Percentiles rank a stretch among this genome's conserved stretches.
Conservation (phyloP, 2,888 invertebrate genomes). For the Lycophotia porphyrea region DNA sequence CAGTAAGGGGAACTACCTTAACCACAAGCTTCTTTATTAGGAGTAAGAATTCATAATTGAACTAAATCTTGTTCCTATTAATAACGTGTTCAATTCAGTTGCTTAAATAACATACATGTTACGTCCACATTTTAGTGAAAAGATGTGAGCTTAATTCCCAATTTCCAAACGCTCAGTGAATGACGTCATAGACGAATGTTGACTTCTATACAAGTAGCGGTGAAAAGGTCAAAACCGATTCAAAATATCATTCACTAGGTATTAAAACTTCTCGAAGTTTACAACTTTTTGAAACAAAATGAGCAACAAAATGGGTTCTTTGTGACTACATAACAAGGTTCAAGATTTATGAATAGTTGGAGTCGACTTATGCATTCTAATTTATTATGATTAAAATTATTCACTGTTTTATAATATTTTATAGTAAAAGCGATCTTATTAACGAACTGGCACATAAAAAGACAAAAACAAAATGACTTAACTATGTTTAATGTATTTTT, state of each 20-base stretch:
- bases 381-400: slow-evolving; percentile 51
- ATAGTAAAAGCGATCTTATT: slow-evolving; percentile 30
- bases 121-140: slow-evolving; percentile 2
- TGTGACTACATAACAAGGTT: slow-evolving; percentile 48
- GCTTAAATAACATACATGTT: not conserved
- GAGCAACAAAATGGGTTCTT: slow-evolving; percentile 45
- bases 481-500: slow-evolving; percentile 20
- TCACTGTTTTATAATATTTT: slow-evolving; percentile 32
- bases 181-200: slow-evolving; percentile 11
- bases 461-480: slow-evolving; percentile 11
- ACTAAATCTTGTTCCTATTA: not conserved
- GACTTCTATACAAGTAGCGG: not conserved
- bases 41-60: not conserved
- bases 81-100: not conserved
- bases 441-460: slow-evolving; percentile 7
- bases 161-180: slow-evolving; percentile 28
- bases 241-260: slow-evolving; percentile 41
- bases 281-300: slow-evolving; percentile 40
- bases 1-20: too few species aligned
- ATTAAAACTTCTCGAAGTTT: slow-evolving; percentile 47
- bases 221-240: slow-evolving; percentile 38
- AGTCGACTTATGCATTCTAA: slow-evolving; percentile 49
- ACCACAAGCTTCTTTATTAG: too few species aligned
- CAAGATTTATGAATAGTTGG: slow-evolving; percentile 53
- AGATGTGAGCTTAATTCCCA: slow-evolving; percentile 13